Evolutionary conservation across 2,113 vertebrate species (phyloP), one percentile per base, ranked within the genome.

Genomic region (Talpa occidentalis): DNA sequence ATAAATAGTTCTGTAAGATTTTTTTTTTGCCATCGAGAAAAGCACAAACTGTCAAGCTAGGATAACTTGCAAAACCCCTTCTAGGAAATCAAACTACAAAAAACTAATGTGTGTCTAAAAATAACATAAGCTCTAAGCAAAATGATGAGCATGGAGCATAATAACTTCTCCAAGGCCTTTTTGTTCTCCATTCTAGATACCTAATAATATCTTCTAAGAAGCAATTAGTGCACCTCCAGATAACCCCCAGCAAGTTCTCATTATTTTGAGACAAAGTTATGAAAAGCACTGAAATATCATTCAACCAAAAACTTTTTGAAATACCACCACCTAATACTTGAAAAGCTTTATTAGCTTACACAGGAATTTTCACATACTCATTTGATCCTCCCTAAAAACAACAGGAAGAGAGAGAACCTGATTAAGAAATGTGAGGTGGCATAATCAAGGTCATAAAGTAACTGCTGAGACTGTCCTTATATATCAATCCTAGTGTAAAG

Each of bases 311-410:
- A 28, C 54, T 76, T 93, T 76, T 77, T 26, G 90, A 60, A 92
- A 84, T 52, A 76, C 37, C 44, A 74, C 72, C 10, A 72, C 22
- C 62, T 88, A n/a, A 8, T 78, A 95, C 26, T 9, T 91, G 60
- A 95, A 73, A 90, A 62, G 54, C 10, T 87, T 94, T 76, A 22
- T 22, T 37, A 73, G 30, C 70, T 95, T 94, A 92, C 60, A 85
- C 3, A 69, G 52, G 24, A 67, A 85, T 21, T 89, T 94, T 73
- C 52, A 86, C 28, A 66, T 11, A 87, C 12, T 60, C 28, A 83
- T 73, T 30, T 74, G 56, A 87, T 74, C 69, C 21, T 42, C 69
- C 72, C 47, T 62, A 70, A 82, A 92, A 56, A 78, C 17, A 37
- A 86, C 0, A 96, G 32, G 22, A 52, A 93, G 52, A 82, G 0